Percentiles rank a stretch among this genome's conserved stretches.
Evolutionary conservation across 1,140 invertebrate genomes (phyloP).

Genomic region (Bombus pascuorum): DNA sequence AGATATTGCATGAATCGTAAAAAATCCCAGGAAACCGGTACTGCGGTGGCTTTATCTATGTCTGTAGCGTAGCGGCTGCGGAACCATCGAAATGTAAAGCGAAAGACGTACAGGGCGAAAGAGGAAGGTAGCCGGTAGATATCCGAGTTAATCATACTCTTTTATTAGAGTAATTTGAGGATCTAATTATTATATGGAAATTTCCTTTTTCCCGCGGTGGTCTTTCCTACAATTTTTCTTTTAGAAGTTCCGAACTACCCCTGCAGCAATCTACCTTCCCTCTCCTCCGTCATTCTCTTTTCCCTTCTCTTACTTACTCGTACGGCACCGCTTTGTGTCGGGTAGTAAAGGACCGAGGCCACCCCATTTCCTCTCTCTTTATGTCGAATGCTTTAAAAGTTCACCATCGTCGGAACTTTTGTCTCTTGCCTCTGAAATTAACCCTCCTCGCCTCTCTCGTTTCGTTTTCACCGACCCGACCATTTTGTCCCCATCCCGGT

Average conservation of each 20-base stretch:
- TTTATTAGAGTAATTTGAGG: constrained; percentile 74
- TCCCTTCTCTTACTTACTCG: background rate
- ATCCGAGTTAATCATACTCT: constrained; percentile 72
- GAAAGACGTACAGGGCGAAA: background rate
- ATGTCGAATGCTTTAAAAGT: constrained; percentile 72
- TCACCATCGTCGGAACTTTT: constrained; percentile 66
- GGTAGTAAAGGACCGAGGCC: constrained; percentile 11
- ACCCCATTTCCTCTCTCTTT: constrained; percentile 57
- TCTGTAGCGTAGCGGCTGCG: background rate
- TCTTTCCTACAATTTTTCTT: constrained; percentile 68
- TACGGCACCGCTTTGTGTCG: background rate
- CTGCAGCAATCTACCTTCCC: constrained; percentile 53
- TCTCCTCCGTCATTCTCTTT: background rate
- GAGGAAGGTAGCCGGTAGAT: constrained; percentile 51
- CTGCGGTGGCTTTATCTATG: background rate
- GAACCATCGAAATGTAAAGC: background rate
- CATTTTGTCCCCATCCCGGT: background rate
- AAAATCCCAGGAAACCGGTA: background rate
- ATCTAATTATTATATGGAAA: constrained; percentile 77
- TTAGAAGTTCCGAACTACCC: constrained; percentile 68
- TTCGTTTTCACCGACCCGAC: background rate
- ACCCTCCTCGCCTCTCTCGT: constrained; percentile 17
- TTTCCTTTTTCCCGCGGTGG: constrained; percentile 63
- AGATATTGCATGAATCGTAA: background rate
- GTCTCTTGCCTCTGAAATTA: constrained; percentile 66